Percentiles rank a stretch among this genome's conserved stretches.
These are phyloP conservation scores for Montipora sp. DNA, from an alignment of 64 coral and sea anemone genomes.

Conservation along the genomic window DNA sequence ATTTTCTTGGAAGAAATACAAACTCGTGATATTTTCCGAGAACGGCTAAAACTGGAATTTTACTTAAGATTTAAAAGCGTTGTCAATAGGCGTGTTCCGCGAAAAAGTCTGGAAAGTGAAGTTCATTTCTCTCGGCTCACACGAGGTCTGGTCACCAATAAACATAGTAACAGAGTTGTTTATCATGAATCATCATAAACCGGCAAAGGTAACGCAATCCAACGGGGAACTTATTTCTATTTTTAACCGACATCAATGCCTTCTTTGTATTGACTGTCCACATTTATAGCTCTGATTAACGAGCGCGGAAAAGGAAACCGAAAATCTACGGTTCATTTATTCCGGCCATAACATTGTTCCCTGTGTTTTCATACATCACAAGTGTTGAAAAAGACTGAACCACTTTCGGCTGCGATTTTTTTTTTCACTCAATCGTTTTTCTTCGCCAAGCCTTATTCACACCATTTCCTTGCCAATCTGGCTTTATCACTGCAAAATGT, in stretches of 20 bases:
- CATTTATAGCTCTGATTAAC: too few species aligned
- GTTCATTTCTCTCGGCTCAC: not conserved
- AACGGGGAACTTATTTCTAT: constrained; percentile 39
- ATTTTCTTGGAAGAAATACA: not conserved
- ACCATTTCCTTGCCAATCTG: too few species aligned
- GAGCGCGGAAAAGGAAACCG: too few species aligned
- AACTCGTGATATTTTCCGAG: not conserved
- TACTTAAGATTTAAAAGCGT: not conserved
- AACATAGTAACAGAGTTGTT: constrained; percentile 19
- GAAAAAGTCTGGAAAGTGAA: constrained; percentile 12
- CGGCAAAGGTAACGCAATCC: not conserved
- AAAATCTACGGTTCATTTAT: too few species aligned
- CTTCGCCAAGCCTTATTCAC: too few species aligned
- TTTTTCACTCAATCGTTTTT: too few species aligned
- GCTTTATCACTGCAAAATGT: too few species aligned
- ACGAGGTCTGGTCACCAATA: not conserved
- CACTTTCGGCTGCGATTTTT: too few species aligned
- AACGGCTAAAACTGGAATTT: constrained; percentile 28
- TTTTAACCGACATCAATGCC: constrained; percentile 6
- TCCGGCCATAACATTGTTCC: too few species aligned
- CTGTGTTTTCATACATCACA: too few species aligned
- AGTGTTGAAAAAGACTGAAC: too few species aligned
- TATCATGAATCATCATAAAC: not conserved
- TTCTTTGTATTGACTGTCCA: too few species aligned
- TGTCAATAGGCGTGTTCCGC: not conserved